phyloP scores from a whole-genome alignment of 2,888 invertebrate species.

The Tetanocera ferruginea region DNA sequence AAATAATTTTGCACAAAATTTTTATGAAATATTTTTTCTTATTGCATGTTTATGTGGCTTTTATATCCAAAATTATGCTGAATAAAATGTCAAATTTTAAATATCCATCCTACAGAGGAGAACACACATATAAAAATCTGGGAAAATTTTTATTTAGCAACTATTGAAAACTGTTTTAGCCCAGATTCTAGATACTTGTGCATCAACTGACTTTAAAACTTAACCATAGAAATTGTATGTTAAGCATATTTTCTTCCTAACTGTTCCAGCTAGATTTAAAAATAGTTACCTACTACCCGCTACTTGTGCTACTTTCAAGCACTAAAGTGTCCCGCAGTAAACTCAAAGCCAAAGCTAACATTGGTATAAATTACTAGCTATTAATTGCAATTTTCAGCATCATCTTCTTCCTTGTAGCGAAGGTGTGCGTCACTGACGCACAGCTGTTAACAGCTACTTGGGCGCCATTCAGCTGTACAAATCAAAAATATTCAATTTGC shows the following conservation, averaged over 20 bases:
- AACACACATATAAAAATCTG: too few species aligned
- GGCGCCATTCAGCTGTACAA: constrained; percentile 36
- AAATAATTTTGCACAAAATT: too few species aligned
- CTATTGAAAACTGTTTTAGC: too few species aligned
- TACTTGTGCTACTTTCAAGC: neutral
- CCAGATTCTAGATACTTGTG: too few species aligned
- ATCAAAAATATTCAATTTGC: constrained; percentile 25
- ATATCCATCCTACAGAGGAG: too few species aligned
- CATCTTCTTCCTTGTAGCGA: neutral
- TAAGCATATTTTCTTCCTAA: too few species aligned
- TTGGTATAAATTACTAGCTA: constrained; percentile 33
- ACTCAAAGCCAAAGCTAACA: neutral
- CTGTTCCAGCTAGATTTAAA: too few species aligned
- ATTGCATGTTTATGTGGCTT: too few species aligned
- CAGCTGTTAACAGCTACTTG: neutral
- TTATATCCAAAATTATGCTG: too few species aligned
- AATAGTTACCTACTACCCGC: too few species aligned
- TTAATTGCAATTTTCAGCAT: constrained; percentile 46
- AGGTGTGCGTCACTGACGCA: constrained; percentile 11
- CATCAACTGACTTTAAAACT: neutral
- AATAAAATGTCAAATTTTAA: too few species aligned
- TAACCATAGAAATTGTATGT: neutral
- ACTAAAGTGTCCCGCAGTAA: constrained; percentile 7
- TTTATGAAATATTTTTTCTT: too few species aligned
- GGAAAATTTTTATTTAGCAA: neutral